These are phyloP conservation scores for Vidua macroura DNA, from an alignment of 2,113 vertebrate genomes.

Conservation along the genomic window DNA sequence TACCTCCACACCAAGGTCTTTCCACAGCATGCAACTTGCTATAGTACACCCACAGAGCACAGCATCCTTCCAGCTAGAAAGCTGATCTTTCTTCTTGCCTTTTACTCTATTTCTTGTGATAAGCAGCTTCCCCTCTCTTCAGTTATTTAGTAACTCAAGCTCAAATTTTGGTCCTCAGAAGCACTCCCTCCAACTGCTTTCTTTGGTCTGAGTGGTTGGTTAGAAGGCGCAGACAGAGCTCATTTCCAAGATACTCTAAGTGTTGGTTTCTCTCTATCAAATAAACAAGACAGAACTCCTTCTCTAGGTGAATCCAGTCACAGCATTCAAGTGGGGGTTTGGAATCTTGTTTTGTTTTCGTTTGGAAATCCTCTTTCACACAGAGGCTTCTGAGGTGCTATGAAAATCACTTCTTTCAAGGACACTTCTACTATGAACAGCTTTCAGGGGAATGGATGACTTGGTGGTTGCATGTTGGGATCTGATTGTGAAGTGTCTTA, in stretches of 20 bases:
- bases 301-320: background rate
- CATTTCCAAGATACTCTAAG: background rate
- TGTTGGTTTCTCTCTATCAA: background rate
- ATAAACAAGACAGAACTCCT: background rate
- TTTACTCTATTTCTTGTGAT: background rate
- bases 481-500: background rate
- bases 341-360: background rate
- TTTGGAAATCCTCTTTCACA: background rate
- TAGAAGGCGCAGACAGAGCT: background rate
- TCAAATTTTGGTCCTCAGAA: background rate
- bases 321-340: background rate
- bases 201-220: background rate
- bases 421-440: background rate
- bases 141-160: slow-evolving; percentile 32
- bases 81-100: background rate
- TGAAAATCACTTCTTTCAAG: background rate
- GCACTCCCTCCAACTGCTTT: background rate
- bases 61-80: slow-evolving; percentile 7
- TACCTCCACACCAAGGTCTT: background rate
- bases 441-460: background rate
- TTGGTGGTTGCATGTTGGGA: background rate
- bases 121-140: slow-evolving; percentile 19
- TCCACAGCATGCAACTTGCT: background rate
- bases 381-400: background rate
- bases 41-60: background rate